phyloP scores from a whole-genome alignment of 2,888 invertebrate genomes.

The Malthinus seriepunctatus region DNA sequence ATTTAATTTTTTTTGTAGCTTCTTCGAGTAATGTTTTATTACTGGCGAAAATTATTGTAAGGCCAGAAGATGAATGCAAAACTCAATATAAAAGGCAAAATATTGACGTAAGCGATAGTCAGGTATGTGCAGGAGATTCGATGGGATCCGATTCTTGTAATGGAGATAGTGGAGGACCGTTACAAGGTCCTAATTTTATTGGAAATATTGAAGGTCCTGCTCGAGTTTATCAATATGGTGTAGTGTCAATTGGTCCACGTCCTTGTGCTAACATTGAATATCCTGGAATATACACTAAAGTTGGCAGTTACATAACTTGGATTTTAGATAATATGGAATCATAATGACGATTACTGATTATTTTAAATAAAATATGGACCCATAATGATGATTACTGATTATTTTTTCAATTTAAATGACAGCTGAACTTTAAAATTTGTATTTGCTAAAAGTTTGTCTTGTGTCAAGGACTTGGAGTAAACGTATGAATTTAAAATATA shows the following conservation, averaged over 20 bases:
- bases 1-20: not conserved
- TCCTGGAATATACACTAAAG: constrained; percentile 73
- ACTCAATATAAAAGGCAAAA: constrained; percentile 39
- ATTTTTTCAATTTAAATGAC: no score
- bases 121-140: constrained; percentile 67
- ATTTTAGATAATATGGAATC: constrained; percentile 51
- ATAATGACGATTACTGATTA: no score
- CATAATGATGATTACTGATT: no score
- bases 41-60: constrained; percentile 33
- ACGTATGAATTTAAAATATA: no score
- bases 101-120: constrained; percentile 43
- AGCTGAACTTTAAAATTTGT: no score
- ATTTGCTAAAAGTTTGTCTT: no score
- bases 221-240: constrained; percentile 62
- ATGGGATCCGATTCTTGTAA: constrained; percentile 64
- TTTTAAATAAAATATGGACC: no score
- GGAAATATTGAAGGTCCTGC: constrained; percentile 44
- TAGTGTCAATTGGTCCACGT: constrained; percentile 59
- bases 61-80: constrained; percentile 46
- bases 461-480: no score
- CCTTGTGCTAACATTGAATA: constrained; percentile 57
- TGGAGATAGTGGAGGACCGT: constrained; percentile 73
- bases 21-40: not conserved
- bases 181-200: constrained; percentile 52
- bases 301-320: constrained; percentile 68